A percentile compares a stretch with the other conserved stretches of the same genome.
phyloP scores from a whole-genome alignment of 2,888 invertebrate genomes.

The Diarsia brunnea region DNA sequence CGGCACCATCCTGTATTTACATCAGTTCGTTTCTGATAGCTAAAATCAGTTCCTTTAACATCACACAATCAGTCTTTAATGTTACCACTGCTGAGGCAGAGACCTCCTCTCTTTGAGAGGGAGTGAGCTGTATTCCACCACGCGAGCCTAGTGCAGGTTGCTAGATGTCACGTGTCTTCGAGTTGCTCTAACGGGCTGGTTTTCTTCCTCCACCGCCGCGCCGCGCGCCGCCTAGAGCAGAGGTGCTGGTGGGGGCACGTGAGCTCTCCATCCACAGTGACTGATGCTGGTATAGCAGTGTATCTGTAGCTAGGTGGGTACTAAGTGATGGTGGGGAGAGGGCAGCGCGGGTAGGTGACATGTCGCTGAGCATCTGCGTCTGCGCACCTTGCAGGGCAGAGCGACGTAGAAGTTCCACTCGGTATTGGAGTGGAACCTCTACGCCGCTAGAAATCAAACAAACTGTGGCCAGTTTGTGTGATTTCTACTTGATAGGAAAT shows the following conservation, averaged over 20 bases:
- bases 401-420: constrained; percentile 5
- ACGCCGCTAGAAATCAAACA: too few species aligned
- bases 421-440: too few species aligned
- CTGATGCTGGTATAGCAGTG: background rate
- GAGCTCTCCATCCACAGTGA: background rate
- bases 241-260: background rate
- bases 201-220: background rate
- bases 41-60: background rate
- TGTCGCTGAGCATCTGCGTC: constrained; percentile 52
- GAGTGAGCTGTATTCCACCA: background rate
- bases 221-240: background rate
- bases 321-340: constrained; percentile 16
- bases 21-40: background rate
- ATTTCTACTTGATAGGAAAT: too few species aligned
- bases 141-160: background rate
- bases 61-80: background rate
- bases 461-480: background rate
- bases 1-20: too few species aligned
- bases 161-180: background rate
- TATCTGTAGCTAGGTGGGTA: background rate
- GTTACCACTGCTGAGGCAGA: background rate
- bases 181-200: background rate
- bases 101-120: background rate
- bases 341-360: constrained; percentile 48
- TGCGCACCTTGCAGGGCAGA: background rate